A percentile compares a stretch with the other conserved stretches of the same genome.
Conservation (phyloP, 2,888 invertebrate genomes). For the Cryptocheilus praepositus region DNA sequence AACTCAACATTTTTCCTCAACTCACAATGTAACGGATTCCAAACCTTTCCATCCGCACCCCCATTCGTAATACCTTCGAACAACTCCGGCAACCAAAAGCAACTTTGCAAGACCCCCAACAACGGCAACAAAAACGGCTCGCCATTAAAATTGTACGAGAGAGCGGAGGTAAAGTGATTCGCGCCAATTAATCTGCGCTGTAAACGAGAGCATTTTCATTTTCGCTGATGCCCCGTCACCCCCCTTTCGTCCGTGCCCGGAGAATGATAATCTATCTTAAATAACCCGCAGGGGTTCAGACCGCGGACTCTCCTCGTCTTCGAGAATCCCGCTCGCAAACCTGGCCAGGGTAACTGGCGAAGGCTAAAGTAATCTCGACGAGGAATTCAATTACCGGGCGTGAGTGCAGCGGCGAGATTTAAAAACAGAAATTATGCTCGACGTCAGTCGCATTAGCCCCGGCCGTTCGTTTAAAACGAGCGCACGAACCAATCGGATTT, state of each 20-base stretch:
- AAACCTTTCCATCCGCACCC: too few species aligned
- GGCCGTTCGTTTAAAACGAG: conserved; percentile 12
- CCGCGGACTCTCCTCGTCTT: conserved; percentile 29
- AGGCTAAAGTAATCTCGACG: conserved; percentile 68
- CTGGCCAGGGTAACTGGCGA: conserved; percentile 43
- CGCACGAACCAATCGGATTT: conserved; percentile 9
- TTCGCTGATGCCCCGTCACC: conserved; percentile 64
- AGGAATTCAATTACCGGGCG: conserved; percentile 70
- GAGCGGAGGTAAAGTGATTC: conserved; percentile 54
- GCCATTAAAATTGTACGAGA: conserved; percentile 4
- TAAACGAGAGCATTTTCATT: conserved; percentile 72
- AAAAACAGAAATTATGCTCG: conserved; percentile 69
- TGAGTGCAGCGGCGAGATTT: conserved; percentile 63
- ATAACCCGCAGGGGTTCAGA: conserved; percentile 68
- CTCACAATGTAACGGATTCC: too few species aligned
- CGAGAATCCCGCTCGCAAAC: conserved; percentile 38
- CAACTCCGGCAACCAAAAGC: too few species aligned
- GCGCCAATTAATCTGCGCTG: conserved; percentile 66
- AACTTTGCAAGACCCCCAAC: background rate
- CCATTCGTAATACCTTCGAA: too few species aligned
- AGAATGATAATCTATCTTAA: conserved; percentile 72
- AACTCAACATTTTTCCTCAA: too few species aligned
- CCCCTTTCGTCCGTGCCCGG: conserved; percentile 18
- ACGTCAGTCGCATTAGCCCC: conserved; percentile 57
- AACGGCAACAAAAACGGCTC: background rate